These are phyloP conservation scores for Camptogramma bilineatum DNA, from an alignment of 2,888 invertebrate species.

Conservation along the genomic window DNA sequence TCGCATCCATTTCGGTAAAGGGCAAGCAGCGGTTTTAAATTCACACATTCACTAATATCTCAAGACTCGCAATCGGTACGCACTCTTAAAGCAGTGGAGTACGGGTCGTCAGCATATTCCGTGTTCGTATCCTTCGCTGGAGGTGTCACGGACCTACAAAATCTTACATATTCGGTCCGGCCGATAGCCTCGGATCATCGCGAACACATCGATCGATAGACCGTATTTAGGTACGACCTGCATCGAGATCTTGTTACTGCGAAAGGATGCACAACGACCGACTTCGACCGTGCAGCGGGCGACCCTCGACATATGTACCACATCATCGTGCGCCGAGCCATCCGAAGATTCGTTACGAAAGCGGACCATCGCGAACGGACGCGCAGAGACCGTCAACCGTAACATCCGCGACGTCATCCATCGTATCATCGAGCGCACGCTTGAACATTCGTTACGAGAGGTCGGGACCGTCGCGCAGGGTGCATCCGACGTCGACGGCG, in stretches of 20 bases:
- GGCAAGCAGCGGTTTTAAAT: background rate
- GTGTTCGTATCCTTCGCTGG: background rate
- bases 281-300: too few species aligned
- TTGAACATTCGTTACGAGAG: conserved; percentile 20
- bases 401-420: background rate
- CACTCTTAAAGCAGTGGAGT: background rate
- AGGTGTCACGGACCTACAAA: background rate
- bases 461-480: conserved; percentile 6
- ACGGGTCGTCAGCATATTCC: background rate
- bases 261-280: too few species aligned
- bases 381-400: background rate
- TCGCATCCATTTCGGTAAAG: background rate
- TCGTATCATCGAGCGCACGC: background rate
- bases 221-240: too few species aligned
- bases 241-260: too few species aligned
- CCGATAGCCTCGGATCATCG: background rate
- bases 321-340: too few species aligned
- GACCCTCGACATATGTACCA: too few species aligned
- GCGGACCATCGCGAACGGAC: too few species aligned
- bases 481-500: background rate
- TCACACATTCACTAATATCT: background rate
- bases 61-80: background rate
- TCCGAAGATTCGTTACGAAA: too few species aligned
- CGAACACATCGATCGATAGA: too few species aligned
- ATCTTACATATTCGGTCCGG: background rate